Conservation (phyloP, 2,888 invertebrate genomes). For the Lamellibrachia columna region DNA sequence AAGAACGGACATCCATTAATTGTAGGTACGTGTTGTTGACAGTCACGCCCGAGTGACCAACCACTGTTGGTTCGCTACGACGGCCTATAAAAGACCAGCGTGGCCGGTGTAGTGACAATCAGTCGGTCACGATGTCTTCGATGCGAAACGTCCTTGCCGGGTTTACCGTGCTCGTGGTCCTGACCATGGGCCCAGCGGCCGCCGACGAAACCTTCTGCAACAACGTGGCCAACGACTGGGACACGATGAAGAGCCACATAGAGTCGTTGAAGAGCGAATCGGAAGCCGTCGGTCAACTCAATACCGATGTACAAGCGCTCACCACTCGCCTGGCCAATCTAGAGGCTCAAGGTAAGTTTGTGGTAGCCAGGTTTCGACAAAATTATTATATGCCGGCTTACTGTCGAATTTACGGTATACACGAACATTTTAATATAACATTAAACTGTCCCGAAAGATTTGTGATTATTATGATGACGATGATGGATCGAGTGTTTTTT, state of each 20-base stretch:
- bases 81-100: background rate
- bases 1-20: background rate
- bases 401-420: no score
- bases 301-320: background rate
- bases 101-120: background rate
- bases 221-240: background rate
- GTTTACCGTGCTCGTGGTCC: background rate
- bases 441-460: no score
- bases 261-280: constrained; percentile 4
- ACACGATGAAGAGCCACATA: background rate
- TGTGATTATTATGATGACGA: no score
- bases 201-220: background rate
- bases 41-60: background rate
- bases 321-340: background rate
- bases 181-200: background rate
- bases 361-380: background rate
- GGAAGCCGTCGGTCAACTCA: background rate
- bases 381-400: no score
- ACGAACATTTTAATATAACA: no score
- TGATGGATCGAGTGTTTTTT: no score
- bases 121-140: background rate
- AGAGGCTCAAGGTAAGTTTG: background rate
- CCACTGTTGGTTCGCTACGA: background rate
- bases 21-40: background rate
- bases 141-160: background rate